These are phyloP conservation scores for Ophonus ardosiacus DNA, from an alignment of 2,888 invertebrate species.

Conservation along the genomic window DNA sequence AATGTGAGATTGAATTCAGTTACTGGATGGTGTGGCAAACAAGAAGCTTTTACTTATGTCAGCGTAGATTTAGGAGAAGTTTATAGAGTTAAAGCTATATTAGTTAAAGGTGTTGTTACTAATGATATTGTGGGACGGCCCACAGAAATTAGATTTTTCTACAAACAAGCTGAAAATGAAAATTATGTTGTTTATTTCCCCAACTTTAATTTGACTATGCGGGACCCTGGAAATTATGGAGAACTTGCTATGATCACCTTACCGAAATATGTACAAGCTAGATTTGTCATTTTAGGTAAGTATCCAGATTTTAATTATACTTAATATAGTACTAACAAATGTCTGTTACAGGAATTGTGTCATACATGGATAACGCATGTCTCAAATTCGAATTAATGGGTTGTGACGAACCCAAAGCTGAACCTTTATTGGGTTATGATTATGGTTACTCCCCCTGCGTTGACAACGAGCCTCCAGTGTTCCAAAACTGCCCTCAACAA, in stretches of 20 bases:
- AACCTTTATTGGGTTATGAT: constrained; percentile 93
- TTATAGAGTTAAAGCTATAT: constrained; percentile 93
- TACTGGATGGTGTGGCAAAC: constrained; percentile 98
- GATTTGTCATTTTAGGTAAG: constrained; percentile 89
- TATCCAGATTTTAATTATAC: constrained; percentile 26
- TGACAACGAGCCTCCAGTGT: constrained; percentile 96
- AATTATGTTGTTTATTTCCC: constrained; percentile 98
- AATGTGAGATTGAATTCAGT: constrained; percentile 94
- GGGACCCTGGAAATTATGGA: constrained; percentile 97
- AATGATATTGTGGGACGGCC: constrained; percentile 97
- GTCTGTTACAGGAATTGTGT: constrained; percentile 86
- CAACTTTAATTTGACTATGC: constrained; percentile 95
- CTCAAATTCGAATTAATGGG: constrained; percentile 97
- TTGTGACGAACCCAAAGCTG: constrained; percentile 90
- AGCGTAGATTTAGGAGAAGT: constrained; percentile 96
- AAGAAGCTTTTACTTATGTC: constrained; percentile 96
- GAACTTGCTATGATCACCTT: constrained; percentile 97
- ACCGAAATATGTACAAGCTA: constrained; percentile 94
- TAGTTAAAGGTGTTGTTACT: constrained; percentile 96
- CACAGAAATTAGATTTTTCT: constrained; percentile 97
- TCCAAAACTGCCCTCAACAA: constrained; percentile 96
- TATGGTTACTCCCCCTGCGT: constrained; percentile 96
- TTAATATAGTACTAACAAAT: constrained; percentile 62
- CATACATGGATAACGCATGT: constrained; percentile 97
- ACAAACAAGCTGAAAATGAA: constrained; percentile 95